Base-by-base conservation (phyloP, 2,888 invertebrate species). In the Oxyteleia sp. region DNA sequence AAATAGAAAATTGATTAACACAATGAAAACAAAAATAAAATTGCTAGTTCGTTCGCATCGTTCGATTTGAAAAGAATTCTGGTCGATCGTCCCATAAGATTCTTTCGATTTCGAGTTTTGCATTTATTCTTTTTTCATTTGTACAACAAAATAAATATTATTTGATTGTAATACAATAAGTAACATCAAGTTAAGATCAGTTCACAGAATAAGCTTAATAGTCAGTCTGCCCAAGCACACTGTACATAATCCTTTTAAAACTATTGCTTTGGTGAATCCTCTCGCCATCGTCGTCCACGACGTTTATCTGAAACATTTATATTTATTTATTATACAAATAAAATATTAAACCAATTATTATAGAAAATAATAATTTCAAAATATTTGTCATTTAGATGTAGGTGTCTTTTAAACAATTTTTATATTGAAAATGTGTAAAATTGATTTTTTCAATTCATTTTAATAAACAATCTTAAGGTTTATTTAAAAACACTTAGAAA, bases 241-340 rank as follows among this genome's bases (percentile, higher is more conserved):
- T 96, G 95, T 96, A 96, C 98, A 98, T 98, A 93, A 98, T 96
- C 93, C 98, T 96, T 94, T 97, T 97, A 95, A 98, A 98, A 87
- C 97, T 97, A 94, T 97, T 96, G 94, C 98, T 98, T 94, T 98
- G 98, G 91, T 97, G 97, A 93, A 98, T 98, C 90, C 95, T 95
- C 92, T 98, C 98, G 91, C 96, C 96, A 88, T 96, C 95, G 90
- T 94, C 95, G 20, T 95, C 95, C 66, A 96, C 95, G 71, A 96
- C 95, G 93, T 96, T 96, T 88, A 96, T 94, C 96, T 96, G 94
- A 15, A 93, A 94, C 26, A 26, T 26, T n/a, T n/a, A n/a, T n/a
- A n/a, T n/a, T n/a, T n/a, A n/a, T n/a, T n/a, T n/a, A n/a, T n/a
- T n/a, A n/a, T n/a, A n/a, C n/a, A n/a, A n/a, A n/a, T n/a, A n/a